Evolutionary conservation across 2,888 invertebrate genomes (phyloP).

Genomic region (Drosophila paramelanica): DNA sequence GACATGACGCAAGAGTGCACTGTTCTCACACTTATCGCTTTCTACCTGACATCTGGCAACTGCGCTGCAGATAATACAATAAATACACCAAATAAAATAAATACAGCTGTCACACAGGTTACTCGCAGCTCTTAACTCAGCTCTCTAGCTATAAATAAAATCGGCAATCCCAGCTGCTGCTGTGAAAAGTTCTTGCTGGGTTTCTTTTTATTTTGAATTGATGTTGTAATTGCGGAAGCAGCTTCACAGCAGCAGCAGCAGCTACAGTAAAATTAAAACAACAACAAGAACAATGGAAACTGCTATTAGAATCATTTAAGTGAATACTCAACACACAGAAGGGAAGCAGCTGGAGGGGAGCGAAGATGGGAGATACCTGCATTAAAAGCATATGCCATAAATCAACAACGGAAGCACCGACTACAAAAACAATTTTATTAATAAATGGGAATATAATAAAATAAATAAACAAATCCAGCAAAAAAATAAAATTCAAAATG

Average conservation of each 20-base stretch:
- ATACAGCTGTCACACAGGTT: not conserved
- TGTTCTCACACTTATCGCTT: constrained; percentile 19
- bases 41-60: constrained; percentile 30
- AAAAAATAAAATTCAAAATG: constrained; percentile 28
- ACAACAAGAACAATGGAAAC: constrained; percentile 12
- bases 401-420: constrained; percentile 31
- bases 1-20: constrained; percentile 28
- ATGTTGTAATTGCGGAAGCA: constrained; percentile 60
- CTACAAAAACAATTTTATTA: constrained; percentile 7
- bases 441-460: constrained; percentile 24
- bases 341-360: no score
- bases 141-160: not conserved
- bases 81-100: not conserved
- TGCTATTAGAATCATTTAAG: constrained; percentile 3
- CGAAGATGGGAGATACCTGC: not conserved
- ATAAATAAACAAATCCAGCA: constrained; percentile 13
- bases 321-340: not conserved
- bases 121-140: not conserved
- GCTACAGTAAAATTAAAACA: constrained; percentile 4
- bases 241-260: constrained; percentile 2
- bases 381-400: constrained; percentile 38
- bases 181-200: constrained; percentile 4
- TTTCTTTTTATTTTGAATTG: constrained; percentile 17
- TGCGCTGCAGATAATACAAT: not conserved
- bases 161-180: constrained; percentile 27